Evolutionary conservation across 2,888 invertebrate genomes (phyloP).

Genomic region (Aproaerema taeniolella): DNA sequence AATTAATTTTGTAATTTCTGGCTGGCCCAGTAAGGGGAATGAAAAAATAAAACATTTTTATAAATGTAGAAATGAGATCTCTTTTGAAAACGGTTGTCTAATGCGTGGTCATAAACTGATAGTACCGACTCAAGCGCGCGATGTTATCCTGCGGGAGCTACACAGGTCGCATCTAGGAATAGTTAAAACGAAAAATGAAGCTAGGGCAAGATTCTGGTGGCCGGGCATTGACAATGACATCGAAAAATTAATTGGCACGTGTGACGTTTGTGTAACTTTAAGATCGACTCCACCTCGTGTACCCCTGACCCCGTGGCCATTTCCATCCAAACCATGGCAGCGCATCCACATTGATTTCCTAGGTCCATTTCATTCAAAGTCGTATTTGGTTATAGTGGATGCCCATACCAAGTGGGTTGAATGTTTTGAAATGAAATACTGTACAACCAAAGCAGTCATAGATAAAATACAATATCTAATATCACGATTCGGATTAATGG

Average conservation of each 20-base stretch:
- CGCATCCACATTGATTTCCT: not conserved
- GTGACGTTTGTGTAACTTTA: not conserved
- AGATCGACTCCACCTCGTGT: not conserved
- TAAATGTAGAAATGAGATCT: slow-evolving; percentile 9
- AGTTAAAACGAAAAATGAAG: not conserved
- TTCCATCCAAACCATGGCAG: not conserved
- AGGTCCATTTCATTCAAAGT: not conserved
- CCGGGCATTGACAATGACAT: not conserved
- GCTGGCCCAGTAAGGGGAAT: slow-evolving; percentile 19
- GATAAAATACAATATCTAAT: slow-evolving; percentile 1
- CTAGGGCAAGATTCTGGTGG: not conserved
- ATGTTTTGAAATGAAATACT: slow-evolving; percentile 1
- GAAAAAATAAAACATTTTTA: slow-evolving; percentile 15
- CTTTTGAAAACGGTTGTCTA: not conserved
- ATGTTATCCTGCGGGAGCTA: not conserved
- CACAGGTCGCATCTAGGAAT: not conserved
- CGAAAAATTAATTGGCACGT: not conserved
- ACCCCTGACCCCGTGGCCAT: not conserved
- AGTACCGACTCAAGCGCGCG: not conserved
- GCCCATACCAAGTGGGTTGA: slow-evolving; percentile 1
- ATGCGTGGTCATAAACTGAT: not conserved
- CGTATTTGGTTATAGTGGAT: slow-evolving; percentile 1
- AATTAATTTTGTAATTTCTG: slow-evolving; percentile 12
- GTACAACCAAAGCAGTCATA: not conserved
- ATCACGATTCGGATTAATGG: not conserved